A percentile compares a stretch with the other conserved stretches of the same genome.
Evolutionary conservation across 2,113 vertebrate species (phyloP).

Genomic region (Pantherophis guttatus): DNA sequence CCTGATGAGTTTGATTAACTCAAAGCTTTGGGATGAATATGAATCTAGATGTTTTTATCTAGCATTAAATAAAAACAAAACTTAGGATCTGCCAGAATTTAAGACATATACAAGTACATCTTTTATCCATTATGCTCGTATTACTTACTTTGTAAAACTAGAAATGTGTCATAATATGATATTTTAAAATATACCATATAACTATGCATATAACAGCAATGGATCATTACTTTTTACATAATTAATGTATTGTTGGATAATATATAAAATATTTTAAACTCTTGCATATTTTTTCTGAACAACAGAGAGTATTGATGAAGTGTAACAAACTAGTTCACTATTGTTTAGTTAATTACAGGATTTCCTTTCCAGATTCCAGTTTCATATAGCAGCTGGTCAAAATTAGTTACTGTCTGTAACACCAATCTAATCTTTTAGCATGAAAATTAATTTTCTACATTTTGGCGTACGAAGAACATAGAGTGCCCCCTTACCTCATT

Average conservation of each 20-base stretch:
- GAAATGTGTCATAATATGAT: background rate
- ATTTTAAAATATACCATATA: background rate
- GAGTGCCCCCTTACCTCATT: constrained; percentile 60
- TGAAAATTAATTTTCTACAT: constrained; percentile 71
- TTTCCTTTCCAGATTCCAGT: constrained; percentile 48
- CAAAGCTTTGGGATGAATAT: background rate
- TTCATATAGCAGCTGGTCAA: constrained; percentile 60
- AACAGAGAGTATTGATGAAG: background rate
- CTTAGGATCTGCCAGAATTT: background rate
- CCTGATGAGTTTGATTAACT: background rate
- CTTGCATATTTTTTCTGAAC: background rate
- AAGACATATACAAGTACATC: background rate
- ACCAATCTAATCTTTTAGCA: constrained; percentile 60
- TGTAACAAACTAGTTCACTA: background rate
- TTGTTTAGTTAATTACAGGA: constrained; percentile 44
- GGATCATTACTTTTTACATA: background rate
- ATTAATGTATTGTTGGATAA: background rate
- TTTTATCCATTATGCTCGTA: background rate
- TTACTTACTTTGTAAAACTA: background rate
- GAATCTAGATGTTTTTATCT: background rate
- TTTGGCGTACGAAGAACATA: constrained; percentile 56
- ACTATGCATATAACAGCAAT: background rate
- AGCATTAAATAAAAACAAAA: background rate
- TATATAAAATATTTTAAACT: constrained; percentile 1
- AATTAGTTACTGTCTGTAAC: constrained; percentile 58